Evolutionary conservation across 2,113 vertebrate species (phyloP), one percentile per base, ranked within the genome.

Genomic region (Mugil cephalus): DNA sequence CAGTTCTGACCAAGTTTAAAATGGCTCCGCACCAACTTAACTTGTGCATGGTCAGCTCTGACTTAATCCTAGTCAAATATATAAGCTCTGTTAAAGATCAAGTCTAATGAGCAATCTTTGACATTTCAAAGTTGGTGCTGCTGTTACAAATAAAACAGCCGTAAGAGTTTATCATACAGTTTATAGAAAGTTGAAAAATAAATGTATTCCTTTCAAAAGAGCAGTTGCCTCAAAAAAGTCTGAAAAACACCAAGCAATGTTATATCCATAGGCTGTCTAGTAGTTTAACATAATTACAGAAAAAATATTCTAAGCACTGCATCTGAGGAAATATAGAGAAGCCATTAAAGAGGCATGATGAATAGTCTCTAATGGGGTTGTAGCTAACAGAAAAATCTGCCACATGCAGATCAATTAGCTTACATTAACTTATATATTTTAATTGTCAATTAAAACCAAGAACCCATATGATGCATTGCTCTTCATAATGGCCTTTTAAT

Each of bases 401-500:
- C 72, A 62, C 70, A 77, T 83, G 82, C 84, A 80, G 80, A 92
- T 93, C 89, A 90, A 90, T 92, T 91, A 91, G 69, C 84, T 77
- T 90, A 89, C 77, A 90, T 90, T 92, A 90, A 90, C 67, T 89
- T 92, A 87, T 88, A 91, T 86, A 76, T 89, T 85, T 89, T 87
- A 90, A 92, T 91, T 92, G 91, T 88, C 90, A 91, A 87, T 93
- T 93, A 89, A 90, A 91, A 86, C 69, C 54, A 69, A 64, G 86
- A 89, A 83, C 73, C 46, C 56, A 91, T 93, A 91, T 92, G 90
- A 94, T 88, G 83, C 89, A 92, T 88, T 88, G 81, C 87, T 74
- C 50, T 80, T 80, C 80, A 62, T 93, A 93, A 94, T 92, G 86
- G 75, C 72, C 56, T 91, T 94, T 93, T 94, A 91, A 94, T 83